Percentiles rank a stretch among this genome's conserved stretches.
These are phyloP conservation scores for Heterocephalus glaber DNA, from an alignment of 2,113 vertebrate species.

Conservation along the genomic window DNA sequence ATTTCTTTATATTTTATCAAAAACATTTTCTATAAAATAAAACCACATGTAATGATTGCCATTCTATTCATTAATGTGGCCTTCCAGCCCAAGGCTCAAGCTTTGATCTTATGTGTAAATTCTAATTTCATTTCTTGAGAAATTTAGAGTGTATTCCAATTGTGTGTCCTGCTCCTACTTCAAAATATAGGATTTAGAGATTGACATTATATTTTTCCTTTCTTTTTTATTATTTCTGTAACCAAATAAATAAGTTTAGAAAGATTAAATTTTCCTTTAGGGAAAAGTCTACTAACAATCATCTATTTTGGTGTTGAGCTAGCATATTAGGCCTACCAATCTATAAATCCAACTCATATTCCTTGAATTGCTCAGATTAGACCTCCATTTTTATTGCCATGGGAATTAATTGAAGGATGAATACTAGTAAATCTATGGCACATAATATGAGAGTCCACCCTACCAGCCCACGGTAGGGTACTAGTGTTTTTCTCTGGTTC, in stretches of 20 bases:
- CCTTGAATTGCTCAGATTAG: neutral
- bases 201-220: neutral
- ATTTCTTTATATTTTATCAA: neutral
- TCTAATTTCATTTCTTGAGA: neutral
- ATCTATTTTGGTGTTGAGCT: neutral
- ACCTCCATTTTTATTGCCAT: neutral
- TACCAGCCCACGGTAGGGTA: neutral
- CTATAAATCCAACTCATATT: neutral
- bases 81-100: neutral
- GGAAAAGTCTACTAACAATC: neutral
- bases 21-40: neutral
- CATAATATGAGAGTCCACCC: too few species aligned
- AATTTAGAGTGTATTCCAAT: neutral
- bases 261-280: neutral
- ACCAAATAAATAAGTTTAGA: neutral
- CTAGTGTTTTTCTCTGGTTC: neutral
- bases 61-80: neutral
- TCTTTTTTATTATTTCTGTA: neutral
- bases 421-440: accelerated
- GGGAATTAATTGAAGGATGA: neutral
- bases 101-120: neutral
- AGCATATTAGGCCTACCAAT: neutral
- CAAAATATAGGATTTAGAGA: neutral
- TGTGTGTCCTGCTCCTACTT: neutral
- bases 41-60: neutral